Conservation (phyloP, 37 sponge, comb jelly and placozoan species). For the Tethya wilhelma region DNA sequence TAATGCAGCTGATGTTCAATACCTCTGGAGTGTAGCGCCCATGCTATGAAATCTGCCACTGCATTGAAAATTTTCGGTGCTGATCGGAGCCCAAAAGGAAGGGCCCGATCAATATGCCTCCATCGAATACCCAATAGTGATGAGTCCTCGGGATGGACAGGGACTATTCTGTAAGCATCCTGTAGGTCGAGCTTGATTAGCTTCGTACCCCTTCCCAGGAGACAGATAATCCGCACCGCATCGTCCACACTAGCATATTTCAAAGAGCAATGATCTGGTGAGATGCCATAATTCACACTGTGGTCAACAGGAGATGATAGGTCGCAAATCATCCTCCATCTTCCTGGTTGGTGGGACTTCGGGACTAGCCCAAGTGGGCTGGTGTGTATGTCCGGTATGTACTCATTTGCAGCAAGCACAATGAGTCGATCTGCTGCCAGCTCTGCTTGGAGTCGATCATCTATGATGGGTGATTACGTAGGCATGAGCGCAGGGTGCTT, state of each 20-base stretch:
- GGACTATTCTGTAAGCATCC: neutral
- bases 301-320: constrained; percentile 9
- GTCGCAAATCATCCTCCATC: constrained; percentile 26
- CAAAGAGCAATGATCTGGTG: neutral
- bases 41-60: neutral
- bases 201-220: neutral
- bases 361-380: constrained; percentile 9
- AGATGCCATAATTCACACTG: constrained; percentile 23
- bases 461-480: neutral
- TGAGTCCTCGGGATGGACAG: constrained; percentile 20
- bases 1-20: constrained; percentile 6
- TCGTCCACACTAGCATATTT: neutral
- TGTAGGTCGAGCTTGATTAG: neutral
- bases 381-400: neutral
- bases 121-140: constrained; percentile 14
- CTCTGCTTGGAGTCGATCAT: neutral
- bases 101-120: constrained; percentile 11
- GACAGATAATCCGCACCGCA: neutral
- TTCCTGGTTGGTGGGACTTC: neutral
- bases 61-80: neutral
- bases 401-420: neutral
- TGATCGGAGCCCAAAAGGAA: constrained; percentile 9
- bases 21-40: too few species aligned
- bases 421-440: neutral
- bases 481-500: neutral